Percentiles rank a stretch among this genome's conserved stretches.
Conservation (phyloP, 2,888 invertebrate species). For the Syrphus vitripennis region DNA sequence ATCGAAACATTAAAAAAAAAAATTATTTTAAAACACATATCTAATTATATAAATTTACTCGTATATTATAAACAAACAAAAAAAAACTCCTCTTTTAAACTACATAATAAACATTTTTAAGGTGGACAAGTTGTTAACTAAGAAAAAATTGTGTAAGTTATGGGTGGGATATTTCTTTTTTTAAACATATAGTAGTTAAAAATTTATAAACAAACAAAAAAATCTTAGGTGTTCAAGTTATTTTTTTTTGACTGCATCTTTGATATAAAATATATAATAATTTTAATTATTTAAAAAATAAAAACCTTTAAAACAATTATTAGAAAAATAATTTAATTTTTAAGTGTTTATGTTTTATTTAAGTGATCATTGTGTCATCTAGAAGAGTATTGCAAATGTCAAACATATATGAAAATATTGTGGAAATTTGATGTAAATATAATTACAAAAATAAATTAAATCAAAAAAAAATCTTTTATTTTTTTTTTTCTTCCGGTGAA, state of each 20-base stretch:
- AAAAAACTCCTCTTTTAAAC: slow-evolving; percentile 11
- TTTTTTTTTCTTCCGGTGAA: no score
- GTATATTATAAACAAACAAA: background rate
- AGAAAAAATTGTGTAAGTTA: slow-evolving; percentile 32
- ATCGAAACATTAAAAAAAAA: slow-evolving; percentile 46
- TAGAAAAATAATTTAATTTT: slow-evolving; percentile 23
- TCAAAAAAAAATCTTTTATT: no score
- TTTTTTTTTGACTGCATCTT: slow-evolving; percentile 43
- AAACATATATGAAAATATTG: slow-evolving; percentile 60
- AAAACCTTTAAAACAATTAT: slow-evolving; percentile 11
- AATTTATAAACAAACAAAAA: background rate
- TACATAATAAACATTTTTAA: slow-evolving; percentile 37
- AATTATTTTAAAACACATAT: background rate
- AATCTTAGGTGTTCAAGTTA: slow-evolving; percentile 18
- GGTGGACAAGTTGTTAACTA: slow-evolving; percentile 48
- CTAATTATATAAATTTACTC: slow-evolving; percentile 2
- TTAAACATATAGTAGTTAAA: slow-evolving; percentile 31
- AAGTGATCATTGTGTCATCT: slow-evolving; percentile 67
- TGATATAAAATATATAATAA: background rate
- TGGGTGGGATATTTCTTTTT: slow-evolving; percentile 54
- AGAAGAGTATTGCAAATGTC: slow-evolving; percentile 63
- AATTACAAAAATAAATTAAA: slow-evolving; percentile 46
- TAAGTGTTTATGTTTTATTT: slow-evolving; percentile 66
- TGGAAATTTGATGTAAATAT: slow-evolving; percentile 66
- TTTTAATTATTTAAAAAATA: slow-evolving; percentile 20